Evolutionary conservation across 2,113 vertebrate species (phyloP).

Genomic region (Carassius gibelio): DNA sequence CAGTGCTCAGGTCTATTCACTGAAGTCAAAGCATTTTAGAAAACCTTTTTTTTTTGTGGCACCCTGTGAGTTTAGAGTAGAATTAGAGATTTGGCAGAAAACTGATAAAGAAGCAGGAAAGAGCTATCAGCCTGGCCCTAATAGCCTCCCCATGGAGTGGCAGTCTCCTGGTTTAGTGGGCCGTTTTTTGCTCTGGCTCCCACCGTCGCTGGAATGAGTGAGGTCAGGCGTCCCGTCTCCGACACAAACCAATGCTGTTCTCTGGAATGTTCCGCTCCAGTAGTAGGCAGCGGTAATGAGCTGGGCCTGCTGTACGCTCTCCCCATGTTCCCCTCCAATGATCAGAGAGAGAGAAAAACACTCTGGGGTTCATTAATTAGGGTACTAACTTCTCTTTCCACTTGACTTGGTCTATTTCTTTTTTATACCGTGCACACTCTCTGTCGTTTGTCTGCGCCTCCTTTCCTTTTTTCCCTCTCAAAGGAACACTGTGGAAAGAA

Average conservation of each 20-base stretch:
- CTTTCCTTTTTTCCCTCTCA: constrained; percentile 16
- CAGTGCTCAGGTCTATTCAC: too few relatives aligned
- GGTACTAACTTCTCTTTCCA: constrained; percentile 43
- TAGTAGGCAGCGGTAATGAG: constrained; percentile 72
- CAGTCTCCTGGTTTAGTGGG: constrained; percentile 43
- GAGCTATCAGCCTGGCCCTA: constrained; percentile 11
- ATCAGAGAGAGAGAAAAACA: constrained; percentile 62
- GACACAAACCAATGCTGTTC: constrained; percentile 64
- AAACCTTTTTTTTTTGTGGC: too few relatives aligned
- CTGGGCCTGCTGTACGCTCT: constrained; percentile 60
- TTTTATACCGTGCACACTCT: constrained; percentile 40
- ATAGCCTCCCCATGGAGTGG: constrained; percentile 35
- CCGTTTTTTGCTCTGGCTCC: constrained; percentile 46
- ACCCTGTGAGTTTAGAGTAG: background rate
- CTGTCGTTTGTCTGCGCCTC: background rate
- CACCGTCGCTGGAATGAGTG: constrained; percentile 49
- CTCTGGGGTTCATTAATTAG: constrained; percentile 50
- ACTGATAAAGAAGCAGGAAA: background rate
- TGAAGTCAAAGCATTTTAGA: too few relatives aligned
- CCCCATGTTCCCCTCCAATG: constrained; percentile 62
- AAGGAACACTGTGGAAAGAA: background rate
- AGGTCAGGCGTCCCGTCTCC: constrained; percentile 48
- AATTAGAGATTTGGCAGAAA: background rate
- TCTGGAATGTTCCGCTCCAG: constrained; percentile 74
- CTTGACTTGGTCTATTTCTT: constrained; percentile 18